Evolutionary conservation across 2,113 vertebrate species (phyloP), one percentile per base, ranked within the genome.

Genomic region (Trochalopteron elliotii): DNA sequence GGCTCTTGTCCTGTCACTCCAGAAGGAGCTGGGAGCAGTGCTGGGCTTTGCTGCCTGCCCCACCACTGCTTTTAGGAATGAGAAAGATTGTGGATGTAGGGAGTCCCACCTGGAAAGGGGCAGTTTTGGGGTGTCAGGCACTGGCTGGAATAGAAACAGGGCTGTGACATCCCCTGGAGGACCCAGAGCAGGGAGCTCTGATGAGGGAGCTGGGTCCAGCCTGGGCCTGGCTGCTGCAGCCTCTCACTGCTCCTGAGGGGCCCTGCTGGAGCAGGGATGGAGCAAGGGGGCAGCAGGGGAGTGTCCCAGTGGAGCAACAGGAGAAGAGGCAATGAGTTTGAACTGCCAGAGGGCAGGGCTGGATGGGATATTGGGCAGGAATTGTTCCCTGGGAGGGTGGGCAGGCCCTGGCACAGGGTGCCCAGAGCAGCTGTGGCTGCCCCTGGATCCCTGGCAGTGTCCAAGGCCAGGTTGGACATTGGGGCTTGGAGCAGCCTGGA

Each of bases 31-130:
- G 39, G 11, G 67, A 44, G 65, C 63, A 5, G 40, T 3, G 53
- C 44, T 22, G 42, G 67, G 37, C 3, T 52, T 35, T 28, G 25
- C 47, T 40, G 25, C 13, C 33, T 42, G 60, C 10, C 45, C 40
- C 39, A 5, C 6, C 27, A 1, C 28, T 61, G 63, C 40, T 59
- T 40, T 20, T 25, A 25, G 53, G 39, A 57, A 35, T 8, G 23
- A n/a, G 23, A 31, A n/a, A n/a, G 35, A 30, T 39, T 13, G 0
- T 3, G 15, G 44, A 33, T 0, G 0, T 15, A 6, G 25, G 15
- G 16, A 47, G 23, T 39, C 1, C 6, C 9, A 2, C 25, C 28
- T 56, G 31, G 64, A 44, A 78, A 42, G n/a, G 27, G 18, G 5
- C 40, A 0, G 7, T 37, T 85, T 30, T 12, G 65, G 21, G 5